A percentile compares a stretch with the other conserved stretches of the same genome.
Evolutionary conservation across 2,888 invertebrate genomes (phyloP).

Genomic region (Coenonympha glycerion): DNA sequence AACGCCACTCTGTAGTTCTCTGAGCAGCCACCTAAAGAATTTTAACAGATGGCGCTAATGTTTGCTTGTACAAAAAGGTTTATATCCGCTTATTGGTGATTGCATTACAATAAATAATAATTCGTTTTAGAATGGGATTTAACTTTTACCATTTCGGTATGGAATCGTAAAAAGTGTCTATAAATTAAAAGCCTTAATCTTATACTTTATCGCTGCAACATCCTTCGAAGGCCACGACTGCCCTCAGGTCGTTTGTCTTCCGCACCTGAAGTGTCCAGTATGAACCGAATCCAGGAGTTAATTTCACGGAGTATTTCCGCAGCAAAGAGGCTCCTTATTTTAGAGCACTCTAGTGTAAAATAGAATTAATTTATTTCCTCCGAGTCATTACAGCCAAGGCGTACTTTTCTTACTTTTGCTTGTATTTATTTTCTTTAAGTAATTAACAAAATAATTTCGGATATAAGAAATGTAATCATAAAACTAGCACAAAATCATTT

Average conservation of each 20-base stretch:
- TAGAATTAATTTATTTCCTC: constrained; percentile 57
- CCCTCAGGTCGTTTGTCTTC: constrained; percentile 53
- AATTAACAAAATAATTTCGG: no score
- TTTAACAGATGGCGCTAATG: no score
- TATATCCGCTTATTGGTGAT: no score
- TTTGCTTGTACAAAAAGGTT: no score
- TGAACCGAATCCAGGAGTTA: constrained; percentile 62
- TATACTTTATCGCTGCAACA: background rate
- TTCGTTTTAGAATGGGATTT: no score
- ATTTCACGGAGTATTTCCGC: constrained; percentile 69
- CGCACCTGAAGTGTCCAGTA: constrained; percentile 65
- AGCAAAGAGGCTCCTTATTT: constrained; percentile 51
- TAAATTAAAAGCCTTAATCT: background rate
- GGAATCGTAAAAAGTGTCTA: background rate
- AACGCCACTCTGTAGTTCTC: no score
- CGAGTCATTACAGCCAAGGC: constrained; percentile 13
- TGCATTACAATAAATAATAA: no score
- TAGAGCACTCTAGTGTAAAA: constrained; percentile 62
- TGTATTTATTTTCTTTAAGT: no score
- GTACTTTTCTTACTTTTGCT: background rate
- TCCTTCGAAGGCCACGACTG: constrained; percentile 21
- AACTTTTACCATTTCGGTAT: no score
- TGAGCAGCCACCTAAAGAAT: no score
- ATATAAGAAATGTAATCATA: no score
- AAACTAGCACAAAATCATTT: no score